Evolutionary conservation across 2,888 invertebrate genomes (phyloP), one percentile per base, ranked within the genome.

Genomic region (Limenitis camilla): DNA sequence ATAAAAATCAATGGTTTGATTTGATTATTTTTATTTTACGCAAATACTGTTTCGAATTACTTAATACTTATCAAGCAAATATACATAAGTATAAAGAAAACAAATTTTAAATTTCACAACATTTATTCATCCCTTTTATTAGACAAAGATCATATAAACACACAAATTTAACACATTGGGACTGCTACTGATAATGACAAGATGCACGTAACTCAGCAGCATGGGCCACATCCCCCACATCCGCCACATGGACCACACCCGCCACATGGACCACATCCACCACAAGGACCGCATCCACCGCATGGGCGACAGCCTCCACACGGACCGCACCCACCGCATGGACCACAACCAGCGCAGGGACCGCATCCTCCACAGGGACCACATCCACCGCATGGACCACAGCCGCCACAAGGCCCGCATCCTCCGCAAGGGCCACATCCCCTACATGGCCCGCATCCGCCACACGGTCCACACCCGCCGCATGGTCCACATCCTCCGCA

Each of bases 341-440:
- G 49, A 2, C 31, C 31, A 31, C 38, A 49, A 3, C 42, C 31
- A 5, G 42, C 49, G 19, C 31, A 49, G 6, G 48, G 48, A 30
- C 44, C 44, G 33, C 44, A 44, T 27, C 35, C 35, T 19, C 28
- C 7, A 19, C 27, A 44, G 27, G 42, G 43, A 10, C 49, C 31
- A 27, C 43, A 49, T 0, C 42, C 6, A 4, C 49, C 43, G 5
- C 38, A 49, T 1, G 49, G 49, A 4, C 31, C 31, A 38, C 38
- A 49, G 4, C 42, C 31, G 5, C 49, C 49, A 31, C 31, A 49
- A 8, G 48, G 48, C 11, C 44, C 44, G 33, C 44, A 44, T 53
- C 47, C 58, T 8, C 60, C 59, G 45, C 61, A 54, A 7, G 61
- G 57, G 1, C 61, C 59, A 42, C 59, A 62, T 1, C 61, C 60